Base-by-base conservation (phyloP, 53 echinoderm and acorn worm species). In the Antedon mediterranea region DNA sequence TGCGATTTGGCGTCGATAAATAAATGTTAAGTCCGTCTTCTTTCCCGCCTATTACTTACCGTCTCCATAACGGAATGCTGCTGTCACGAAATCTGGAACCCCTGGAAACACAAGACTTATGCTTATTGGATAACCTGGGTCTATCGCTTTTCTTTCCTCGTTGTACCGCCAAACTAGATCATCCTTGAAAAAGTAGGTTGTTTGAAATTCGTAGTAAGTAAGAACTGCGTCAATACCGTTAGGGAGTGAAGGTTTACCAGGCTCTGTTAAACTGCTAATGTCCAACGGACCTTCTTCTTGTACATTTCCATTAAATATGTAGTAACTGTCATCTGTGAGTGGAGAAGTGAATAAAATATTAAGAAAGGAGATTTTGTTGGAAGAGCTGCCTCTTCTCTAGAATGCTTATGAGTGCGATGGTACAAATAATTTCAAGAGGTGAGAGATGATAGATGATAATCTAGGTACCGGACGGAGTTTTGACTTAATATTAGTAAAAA, bases 161-260 rank as follows among this genome's bases (percentile, higher is more conserved):
- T 94, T 90, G 33, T 75, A 94, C 7, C 91, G 83, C 89, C 91
- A 94, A 11, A 94, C 94, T 30, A 43, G 43, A 14, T 82, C 84
- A 32, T 72, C 87, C 72, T 94, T 91, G 82, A 94, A 87, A 43
- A 91, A 82, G 74, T 91, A 91, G 0, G 91, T 87, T 79, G 88
- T 91, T 33, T 81, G 31, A 32, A 72, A 85, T 32, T 83, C 87
- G 0, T 57, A 71, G 79, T 83, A 91, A 0, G 91, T 43, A 28
- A 90, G 72, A 20, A 89, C 91, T 18, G 91, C 94, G 75, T 94
- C 91, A 8, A 94, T 6, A 75, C 91, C 78, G 30, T 72, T 43
- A 15, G 94, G 94, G 20, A 94, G 79, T 7, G 76, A 77, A 28
- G 88, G 85, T 34, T 87, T 88, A 57, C 14, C 11, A 11, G 57